Conservation (phyloP, 2,797 vertebrate species). For the Limnodromus scolopaceus region DNA sequence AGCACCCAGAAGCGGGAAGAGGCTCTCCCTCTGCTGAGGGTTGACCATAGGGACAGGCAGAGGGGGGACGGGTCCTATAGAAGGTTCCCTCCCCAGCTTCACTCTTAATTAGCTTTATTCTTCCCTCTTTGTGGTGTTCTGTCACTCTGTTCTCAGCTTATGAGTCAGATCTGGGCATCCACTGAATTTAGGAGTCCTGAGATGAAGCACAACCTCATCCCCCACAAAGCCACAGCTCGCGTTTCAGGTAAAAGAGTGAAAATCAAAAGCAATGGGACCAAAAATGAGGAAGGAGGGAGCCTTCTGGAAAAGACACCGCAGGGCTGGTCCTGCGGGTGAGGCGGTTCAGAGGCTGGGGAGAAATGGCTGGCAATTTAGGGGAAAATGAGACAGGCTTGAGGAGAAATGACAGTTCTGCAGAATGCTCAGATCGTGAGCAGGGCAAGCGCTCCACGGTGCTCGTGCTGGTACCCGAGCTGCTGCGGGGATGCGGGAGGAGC, state of each 20-base stretch:
- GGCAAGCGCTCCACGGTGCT: rapidly evolving
- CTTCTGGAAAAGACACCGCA: rapidly evolving
- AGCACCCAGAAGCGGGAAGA: not conserved
- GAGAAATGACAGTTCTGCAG: not conserved
- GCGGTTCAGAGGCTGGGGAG: not conserved
- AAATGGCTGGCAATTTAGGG: not conserved
- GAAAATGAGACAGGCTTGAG: not conserved
- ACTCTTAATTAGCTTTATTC: not conserved
- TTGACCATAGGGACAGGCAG: no score
- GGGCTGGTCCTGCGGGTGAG: not conserved
- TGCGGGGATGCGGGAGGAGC: not conserved
- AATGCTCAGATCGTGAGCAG: rapidly evolving
- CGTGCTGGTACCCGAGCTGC: rapidly evolving
- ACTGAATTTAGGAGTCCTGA: not conserved
- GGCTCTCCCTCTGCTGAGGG: not conserved
- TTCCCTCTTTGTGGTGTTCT: not conserved
- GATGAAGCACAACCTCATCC: not conserved
- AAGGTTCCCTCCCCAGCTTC: not conserved
- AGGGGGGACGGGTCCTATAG: not conserved
- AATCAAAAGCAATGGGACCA: not conserved
- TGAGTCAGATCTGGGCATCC: not conserved
- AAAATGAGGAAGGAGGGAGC: not conserved
- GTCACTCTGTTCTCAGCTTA: not conserved
- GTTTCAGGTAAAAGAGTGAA: not conserved
- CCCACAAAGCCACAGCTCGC: not conserved